Evolutionary conservation across 2,888 invertebrate species (phyloP).

Genomic region (Synanthedon tipuliformis): DNA sequence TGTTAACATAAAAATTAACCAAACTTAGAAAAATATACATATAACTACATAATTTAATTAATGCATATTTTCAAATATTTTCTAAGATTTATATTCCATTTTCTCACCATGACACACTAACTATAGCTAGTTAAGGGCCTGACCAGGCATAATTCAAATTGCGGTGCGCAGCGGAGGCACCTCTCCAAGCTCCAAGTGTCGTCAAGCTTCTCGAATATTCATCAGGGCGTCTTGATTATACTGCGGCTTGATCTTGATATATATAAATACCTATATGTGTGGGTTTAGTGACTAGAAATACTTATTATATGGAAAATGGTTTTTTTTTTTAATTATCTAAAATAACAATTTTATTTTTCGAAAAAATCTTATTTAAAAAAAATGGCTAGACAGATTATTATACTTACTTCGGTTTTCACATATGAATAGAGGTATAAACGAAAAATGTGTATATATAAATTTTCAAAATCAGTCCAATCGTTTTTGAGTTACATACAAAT

Average conservation of each 20-base stretch:
- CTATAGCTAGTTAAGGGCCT: conserved; percentile 19
- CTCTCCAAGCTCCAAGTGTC: conserved; percentile 14
- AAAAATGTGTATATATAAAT: not conserved
- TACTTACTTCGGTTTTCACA: no score
- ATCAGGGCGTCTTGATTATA: conserved; percentile 41
- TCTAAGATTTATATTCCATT: not conserved
- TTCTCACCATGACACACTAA: not conserved
- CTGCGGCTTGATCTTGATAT: not conserved
- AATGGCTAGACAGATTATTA: no score
- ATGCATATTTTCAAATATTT: not conserved
- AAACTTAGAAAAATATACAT: not conserved
- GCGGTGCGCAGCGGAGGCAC: conserved; percentile 28
- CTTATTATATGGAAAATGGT: no score
- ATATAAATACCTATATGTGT: no score
- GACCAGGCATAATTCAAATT: conserved; percentile 51
- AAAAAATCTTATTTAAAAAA: no score
- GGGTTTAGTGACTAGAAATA: no score
- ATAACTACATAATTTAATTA: not conserved
- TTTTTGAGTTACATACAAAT: not conserved
- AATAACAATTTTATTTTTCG: no score
- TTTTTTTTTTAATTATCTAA: no score
- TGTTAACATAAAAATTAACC: no score
- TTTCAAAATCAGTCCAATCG: not conserved
- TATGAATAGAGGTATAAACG: not conserved
- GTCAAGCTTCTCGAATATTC: conserved; percentile 43